phyloP scores from a whole-genome alignment of 1,140 invertebrate genomes.

The Pseudomyrmex gracilis region DNA sequence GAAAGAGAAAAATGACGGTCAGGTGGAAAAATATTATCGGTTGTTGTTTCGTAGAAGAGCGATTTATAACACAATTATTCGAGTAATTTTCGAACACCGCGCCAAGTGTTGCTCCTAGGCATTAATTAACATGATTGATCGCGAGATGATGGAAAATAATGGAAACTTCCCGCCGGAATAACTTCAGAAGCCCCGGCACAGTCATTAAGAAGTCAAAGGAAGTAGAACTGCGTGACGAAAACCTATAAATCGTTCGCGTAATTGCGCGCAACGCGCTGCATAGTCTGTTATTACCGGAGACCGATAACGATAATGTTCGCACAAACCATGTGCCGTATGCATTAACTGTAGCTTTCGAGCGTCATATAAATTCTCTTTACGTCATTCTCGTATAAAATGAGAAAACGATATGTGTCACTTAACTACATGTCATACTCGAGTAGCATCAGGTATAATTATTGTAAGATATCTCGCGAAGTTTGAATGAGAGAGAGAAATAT shows the following conservation, averaged over 20 bases:
- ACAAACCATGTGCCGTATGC: conserved; percentile 53
- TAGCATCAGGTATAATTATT: conserved; percentile 13
- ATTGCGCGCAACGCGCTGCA: conserved; percentile 59
- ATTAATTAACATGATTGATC: conserved; percentile 50
- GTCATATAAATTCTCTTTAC: conserved; percentile 33
- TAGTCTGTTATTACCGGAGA: conserved; percentile 72
- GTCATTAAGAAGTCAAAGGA: conserved; percentile 63
- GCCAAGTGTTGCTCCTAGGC: conserved; percentile 23
- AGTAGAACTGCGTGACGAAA: conserved; percentile 72
- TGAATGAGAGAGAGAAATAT: not conserved
- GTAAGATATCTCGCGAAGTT: not conserved
- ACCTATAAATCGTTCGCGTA: conserved; percentile 70
- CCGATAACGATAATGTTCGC: conserved; percentile 78
- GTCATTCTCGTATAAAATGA: not conserved
- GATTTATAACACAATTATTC: conserved; percentile 32
- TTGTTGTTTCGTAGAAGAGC: not conserved
- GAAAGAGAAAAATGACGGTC: not conserved
- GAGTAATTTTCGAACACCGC: conserved; percentile 21
- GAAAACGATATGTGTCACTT: conserved; percentile 21
- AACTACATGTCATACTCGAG: not conserved
- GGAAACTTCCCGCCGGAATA: conserved; percentile 55
- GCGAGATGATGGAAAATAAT: conserved; percentile 60
- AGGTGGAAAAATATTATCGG: not conserved
- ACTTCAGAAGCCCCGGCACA: conserved; percentile 45
- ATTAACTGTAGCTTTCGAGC: conserved; percentile 29